phyloP scores from a whole-genome alignment of 2,888 invertebrate genomes.

The Tenthredo distinguenda region DNA sequence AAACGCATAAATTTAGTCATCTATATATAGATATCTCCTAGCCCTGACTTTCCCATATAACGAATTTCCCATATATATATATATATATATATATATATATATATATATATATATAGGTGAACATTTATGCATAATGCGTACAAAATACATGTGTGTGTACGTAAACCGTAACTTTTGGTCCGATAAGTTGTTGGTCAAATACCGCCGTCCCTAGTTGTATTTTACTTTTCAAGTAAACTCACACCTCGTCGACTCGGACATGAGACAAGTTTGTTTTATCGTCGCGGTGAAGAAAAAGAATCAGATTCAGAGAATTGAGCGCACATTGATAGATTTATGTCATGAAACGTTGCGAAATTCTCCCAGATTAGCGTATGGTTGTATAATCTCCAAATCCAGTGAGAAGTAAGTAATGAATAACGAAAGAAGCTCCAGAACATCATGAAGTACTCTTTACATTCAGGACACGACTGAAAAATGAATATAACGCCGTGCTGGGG shows the following conservation, averaged over 20 bases:
- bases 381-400: not conserved
- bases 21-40: not conserved
- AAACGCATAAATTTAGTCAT: conserved; percentile 62
- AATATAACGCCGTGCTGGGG: not conserved
- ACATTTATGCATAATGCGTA: not conserved
- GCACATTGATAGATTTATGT: not conserved
- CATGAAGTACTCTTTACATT: not conserved
- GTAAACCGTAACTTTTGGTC: conserved; percentile 16
- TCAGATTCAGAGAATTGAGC: not conserved
- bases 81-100: not conserved
- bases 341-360: not conserved
- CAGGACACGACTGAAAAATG: not conserved
- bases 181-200: conserved; percentile 18
- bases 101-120: not conserved
- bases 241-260: not conserved
- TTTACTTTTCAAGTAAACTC: conserved; percentile 5
- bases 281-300: not conserved
- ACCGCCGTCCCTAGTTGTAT: not conserved
- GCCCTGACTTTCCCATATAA: not conserved
- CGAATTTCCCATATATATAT: not conserved
- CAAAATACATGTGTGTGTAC: not conserved
- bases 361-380: not conserved
- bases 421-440: not conserved
- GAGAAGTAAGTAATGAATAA: not conserved
- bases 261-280: not conserved